Evolutionary conservation across 2,797 vertebrate genomes (phyloP).

Genomic region (Pseudochirops cupreus): DNA sequence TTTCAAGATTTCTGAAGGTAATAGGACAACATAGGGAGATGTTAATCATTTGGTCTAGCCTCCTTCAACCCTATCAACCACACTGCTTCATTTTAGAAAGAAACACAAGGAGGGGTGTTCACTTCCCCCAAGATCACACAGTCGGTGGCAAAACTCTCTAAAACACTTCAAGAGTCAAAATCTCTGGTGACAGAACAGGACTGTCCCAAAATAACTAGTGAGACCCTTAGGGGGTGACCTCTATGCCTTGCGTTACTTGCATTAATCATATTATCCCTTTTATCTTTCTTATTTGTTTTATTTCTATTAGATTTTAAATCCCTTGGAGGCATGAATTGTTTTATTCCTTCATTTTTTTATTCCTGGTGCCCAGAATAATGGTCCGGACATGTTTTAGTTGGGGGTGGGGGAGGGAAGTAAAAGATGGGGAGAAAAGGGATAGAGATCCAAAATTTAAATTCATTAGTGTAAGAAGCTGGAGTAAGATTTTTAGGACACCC

Average conservation of each 20-base stretch:
- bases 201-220: background rate
- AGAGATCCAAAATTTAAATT: background rate
- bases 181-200: background rate
- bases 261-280: slow-evolving; percentile 19
- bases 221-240: background rate
- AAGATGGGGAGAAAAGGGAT: background rate
- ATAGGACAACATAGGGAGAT: background rate
- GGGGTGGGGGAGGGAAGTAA: background rate
- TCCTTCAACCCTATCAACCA: background rate
- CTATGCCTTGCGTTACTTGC: background rate
- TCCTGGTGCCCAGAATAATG: background rate
- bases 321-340: background rate
- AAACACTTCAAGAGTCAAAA: background rate
- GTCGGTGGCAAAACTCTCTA: background rate
- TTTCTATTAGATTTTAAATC: slow-evolving; percentile 26
- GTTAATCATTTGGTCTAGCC: background rate
- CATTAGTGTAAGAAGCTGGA: background rate
- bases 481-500: background rate
- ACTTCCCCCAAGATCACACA: background rate
- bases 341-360: background rate
- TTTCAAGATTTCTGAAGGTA: background rate
- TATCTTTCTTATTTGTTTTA: background rate
- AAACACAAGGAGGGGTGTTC: background rate
- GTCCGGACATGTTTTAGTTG: background rate
- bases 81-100: background rate